These are phyloP conservation scores for Prionailurus bengalensis DNA, from an alignment of 2,113 vertebrate species.

Conservation along the genomic window DNA sequence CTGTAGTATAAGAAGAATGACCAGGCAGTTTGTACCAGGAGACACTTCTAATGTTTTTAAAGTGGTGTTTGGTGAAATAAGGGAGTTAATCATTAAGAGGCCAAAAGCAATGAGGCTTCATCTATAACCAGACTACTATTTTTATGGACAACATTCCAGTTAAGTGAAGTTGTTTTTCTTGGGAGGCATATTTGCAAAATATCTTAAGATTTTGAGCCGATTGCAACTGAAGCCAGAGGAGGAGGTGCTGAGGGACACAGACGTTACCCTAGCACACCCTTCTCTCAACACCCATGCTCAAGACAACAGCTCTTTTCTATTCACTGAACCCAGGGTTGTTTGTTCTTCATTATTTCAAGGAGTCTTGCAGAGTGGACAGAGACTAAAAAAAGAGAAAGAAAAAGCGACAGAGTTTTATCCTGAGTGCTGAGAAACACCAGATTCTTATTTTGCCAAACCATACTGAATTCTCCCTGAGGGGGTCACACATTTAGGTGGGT, in stretches of 20 bases:
- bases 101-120: background rate
- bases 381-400: constrained; percentile 9
- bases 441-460: background rate
- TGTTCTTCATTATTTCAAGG: background rate
- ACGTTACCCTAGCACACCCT: background rate
- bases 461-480: background rate
- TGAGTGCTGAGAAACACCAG: background rate
- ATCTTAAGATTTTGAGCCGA: background rate
- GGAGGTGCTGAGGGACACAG: background rate
- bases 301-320: background rate
- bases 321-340: background rate
- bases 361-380: background rate
- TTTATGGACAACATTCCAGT: background rate
- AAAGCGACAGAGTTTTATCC: background rate
- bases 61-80: constrained; percentile 26
- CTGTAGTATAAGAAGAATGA: background rate
- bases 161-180: background rate
- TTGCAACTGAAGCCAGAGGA: background rate
- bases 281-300: background rate
- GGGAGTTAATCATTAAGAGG: background rate
- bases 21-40: background rate
- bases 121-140: background rate
- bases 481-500: background rate
- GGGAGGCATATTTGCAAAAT: background rate
- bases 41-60: background rate